These are phyloP conservation scores for Syngnathus scovelli DNA, from an alignment of 2,113 vertebrate species.

Conservation along the genomic window DNA sequence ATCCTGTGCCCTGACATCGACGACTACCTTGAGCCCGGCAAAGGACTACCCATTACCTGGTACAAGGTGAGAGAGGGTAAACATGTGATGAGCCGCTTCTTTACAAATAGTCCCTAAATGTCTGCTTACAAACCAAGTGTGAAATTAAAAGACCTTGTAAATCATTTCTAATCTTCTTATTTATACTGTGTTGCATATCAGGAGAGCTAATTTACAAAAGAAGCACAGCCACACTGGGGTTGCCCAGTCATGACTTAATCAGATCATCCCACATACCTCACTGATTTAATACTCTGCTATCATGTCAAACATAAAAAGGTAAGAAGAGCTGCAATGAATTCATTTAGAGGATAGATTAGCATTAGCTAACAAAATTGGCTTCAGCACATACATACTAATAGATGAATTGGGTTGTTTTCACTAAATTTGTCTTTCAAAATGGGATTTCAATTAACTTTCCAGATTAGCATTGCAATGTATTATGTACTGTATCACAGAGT, in stretches of 20 bases:
- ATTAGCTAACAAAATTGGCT: neutral
- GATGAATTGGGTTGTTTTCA: slow-evolving; percentile 44
- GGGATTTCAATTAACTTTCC: slow-evolving; percentile 40
- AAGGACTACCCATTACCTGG: slow-evolving; percentile 89
- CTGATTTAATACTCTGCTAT: too few relatives aligned
- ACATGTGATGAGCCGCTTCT: neutral
- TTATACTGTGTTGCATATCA: too few relatives aligned
- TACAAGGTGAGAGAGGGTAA: slow-evolving; percentile 82
- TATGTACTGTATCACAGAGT: slow-evolving; percentile 10
- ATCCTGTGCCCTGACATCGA: slow-evolving; percentile 93
- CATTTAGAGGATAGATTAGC: too few relatives aligned
- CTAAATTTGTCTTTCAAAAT: slow-evolving; percentile 32
- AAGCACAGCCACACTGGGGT: too few relatives aligned
- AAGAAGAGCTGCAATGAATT: too few relatives aligned
- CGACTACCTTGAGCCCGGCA: slow-evolving; percentile 87
- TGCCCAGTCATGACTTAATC: too few relatives aligned
- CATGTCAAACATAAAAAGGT: too few relatives aligned
- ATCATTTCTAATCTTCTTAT: too few relatives aligned
- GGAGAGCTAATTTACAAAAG: too few relatives aligned
- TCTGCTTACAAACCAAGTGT: too few relatives aligned
- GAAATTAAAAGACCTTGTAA: too few relatives aligned
- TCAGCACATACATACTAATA: neutral
- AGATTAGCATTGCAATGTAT: slow-evolving; percentile 32
- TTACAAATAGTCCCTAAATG: neutral
- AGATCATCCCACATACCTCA: too few relatives aligned